Percentiles rank a stretch among this genome's conserved stretches.
Conservation (phyloP, 2,888 invertebrate species). For the Dasypogon diadema region DNA sequence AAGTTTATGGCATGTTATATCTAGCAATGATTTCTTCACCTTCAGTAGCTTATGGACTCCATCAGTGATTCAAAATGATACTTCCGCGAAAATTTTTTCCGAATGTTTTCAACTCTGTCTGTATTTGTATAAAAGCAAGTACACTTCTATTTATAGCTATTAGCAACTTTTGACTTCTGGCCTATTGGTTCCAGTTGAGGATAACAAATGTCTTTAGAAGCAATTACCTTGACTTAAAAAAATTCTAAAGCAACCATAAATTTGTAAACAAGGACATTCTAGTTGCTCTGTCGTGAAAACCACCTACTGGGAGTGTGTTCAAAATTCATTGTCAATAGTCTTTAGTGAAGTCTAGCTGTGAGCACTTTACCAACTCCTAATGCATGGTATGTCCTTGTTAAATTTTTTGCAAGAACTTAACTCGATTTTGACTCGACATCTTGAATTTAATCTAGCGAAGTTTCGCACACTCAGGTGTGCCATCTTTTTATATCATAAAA, state of each 20-base stretch:
- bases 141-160: not conserved
- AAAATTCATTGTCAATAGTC: constrained; percentile 34
- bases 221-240: constrained; percentile 16
- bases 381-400: constrained; percentile 5
- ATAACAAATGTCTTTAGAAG: constrained; percentile 17
- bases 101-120: not conserved
- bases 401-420: constrained; percentile 20
- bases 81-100: constrained; percentile 14
- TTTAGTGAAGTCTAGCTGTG: constrained; percentile 11
- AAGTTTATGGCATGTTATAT: constrained; percentile 17
- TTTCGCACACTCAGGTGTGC: constrained; percentile 13
- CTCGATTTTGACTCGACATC: constrained; percentile 11
- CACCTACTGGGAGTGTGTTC: constrained; percentile 51
- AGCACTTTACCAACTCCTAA: not conserved
- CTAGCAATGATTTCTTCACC: constrained; percentile 32
- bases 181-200: not conserved
- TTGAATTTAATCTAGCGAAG: not conserved
- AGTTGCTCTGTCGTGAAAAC: constrained; percentile 31
- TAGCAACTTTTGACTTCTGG: constrained; percentile 38
- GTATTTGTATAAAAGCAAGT: not conserved
- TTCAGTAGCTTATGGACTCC: constrained; percentile 22
- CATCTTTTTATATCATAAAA: constrained; percentile 16
- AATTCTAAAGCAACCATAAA: constrained; percentile 17
- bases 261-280: constrained; percentile 31
- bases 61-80: not conserved